Evolutionary conservation across 2,888 invertebrate genomes (phyloP).

Genomic region (Ariolimax columbianus): DNA sequence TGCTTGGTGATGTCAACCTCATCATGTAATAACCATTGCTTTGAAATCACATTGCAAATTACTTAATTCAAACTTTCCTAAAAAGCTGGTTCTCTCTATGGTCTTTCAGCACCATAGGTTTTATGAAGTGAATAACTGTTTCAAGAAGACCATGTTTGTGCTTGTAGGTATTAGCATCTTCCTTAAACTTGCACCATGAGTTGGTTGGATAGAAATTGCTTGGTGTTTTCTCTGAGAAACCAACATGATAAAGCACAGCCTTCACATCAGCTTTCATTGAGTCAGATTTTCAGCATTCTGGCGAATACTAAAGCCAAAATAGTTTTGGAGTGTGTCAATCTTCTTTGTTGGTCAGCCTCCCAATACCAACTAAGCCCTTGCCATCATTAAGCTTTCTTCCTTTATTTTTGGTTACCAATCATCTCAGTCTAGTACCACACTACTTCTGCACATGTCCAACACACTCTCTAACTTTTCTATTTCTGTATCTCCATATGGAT

Average conservation of each 20-base stretch:
- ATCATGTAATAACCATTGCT: too few relatives aligned
- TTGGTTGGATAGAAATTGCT: neutral
- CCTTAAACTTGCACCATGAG: neutral
- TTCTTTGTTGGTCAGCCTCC: slow-evolving; percentile 27
- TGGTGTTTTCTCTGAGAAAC: neutral
- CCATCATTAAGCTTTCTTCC: slow-evolving; percentile 39
- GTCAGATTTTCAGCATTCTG: neutral
- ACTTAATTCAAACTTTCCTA: too few relatives aligned
- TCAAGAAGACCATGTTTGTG: neutral
- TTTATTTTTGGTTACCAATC: too few relatives aligned
- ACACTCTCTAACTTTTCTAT: neutral
- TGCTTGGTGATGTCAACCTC: too few relatives aligned
- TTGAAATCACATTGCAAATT: too few relatives aligned
- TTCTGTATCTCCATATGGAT: neutral
- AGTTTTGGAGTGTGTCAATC: neutral
- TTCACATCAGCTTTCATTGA: neutral
- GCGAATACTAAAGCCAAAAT: neutral
- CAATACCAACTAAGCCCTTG: slow-evolving; percentile 15
- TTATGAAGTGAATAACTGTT: neutral
- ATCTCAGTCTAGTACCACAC: neutral
- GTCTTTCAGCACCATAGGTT: too few relatives aligned
- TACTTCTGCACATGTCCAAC: neutral
- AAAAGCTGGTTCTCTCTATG: too few relatives aligned
- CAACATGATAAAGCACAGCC: neutral
- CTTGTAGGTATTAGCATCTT: neutral